Evolutionary conservation across 2,113 vertebrate genomes (phyloP), one percentile per base, ranked within the genome.

Genomic region (Eubucco bourcierii): DNA sequence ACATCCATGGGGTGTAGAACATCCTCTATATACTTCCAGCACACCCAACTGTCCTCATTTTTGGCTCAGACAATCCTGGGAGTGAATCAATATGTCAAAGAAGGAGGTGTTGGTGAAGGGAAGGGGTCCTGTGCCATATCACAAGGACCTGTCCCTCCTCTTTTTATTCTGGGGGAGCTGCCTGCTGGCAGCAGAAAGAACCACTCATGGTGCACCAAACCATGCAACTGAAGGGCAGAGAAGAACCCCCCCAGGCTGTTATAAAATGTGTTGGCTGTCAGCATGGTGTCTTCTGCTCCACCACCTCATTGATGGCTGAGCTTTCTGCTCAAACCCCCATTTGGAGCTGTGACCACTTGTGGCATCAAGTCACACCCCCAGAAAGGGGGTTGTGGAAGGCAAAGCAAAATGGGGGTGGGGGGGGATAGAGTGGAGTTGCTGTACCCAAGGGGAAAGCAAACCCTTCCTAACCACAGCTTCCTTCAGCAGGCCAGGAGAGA

Each of bases 1-100:
- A 9, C 28, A 37, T 4, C 39, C 67, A 2, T 0, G 5, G 31
- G 52, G 34, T 0, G 0, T 10, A 15, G 33, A 11, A 6, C 41
- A 28, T 39, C 33, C 58, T 59, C 37, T 37, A 1, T 9, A 3
- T 25, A 41, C 33, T 41, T 44, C 25, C 67, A 66, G 31, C 2
- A 31, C 15, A 11, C 6, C 14, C 33, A 71, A 3, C 21, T 9
- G 2, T 12, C 27, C 50, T 31, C 7, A 29, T 6, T 17, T 33
- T 75, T 12, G n/a, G 19, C 44, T 76, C 39, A 28, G 25, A 21
- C 15, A 21, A 0, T 21, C 19, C 55, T n/a, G 46, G 59, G 9
- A 39, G 23, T 28, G 41, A 6, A 61, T 6, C 0, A 2, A 34
- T 10, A 55, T 65, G 50, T 6, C 53, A 19, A 37, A 29, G 16